A percentile compares a stretch with the other conserved stretches of the same genome.
These are phyloP conservation scores for Dione vanillae DNA, from an alignment of 2,888 invertebrate genomes.

Conservation along the genomic window DNA sequence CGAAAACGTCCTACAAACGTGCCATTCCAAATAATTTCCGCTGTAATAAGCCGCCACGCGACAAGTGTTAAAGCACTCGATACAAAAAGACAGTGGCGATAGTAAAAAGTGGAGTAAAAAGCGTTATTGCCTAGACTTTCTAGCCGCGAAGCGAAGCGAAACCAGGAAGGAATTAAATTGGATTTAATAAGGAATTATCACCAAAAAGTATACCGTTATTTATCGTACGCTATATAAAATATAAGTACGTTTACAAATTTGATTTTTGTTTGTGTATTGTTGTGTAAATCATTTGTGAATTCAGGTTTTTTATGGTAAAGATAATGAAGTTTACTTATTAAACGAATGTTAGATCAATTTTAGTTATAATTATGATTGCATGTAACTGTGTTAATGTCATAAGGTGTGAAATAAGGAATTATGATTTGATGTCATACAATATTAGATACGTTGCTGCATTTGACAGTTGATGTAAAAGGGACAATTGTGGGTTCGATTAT, in stretches of 20 bases:
- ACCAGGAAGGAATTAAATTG: constrained; percentile 44
- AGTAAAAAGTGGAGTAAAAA: constrained; percentile 45
- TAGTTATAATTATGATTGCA: too few relatives aligned
- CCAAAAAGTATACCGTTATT: constrained; percentile 32
- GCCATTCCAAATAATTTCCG: constrained; percentile 42
- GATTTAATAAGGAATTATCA: constrained; percentile 40
- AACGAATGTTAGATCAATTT: too few relatives aligned
- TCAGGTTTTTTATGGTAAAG: too few relatives aligned
- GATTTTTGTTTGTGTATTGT: background rate
- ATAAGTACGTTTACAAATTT: background rate
- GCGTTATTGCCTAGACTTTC: constrained; percentile 51
- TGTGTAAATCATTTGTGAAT: background rate
- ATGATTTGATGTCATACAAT: too few relatives aligned
- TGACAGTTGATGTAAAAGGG: too few relatives aligned
- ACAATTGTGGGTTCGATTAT: too few relatives aligned
- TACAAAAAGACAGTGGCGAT: constrained; percentile 36
- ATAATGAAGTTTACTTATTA: too few relatives aligned
- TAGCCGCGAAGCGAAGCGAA: constrained; percentile 47
- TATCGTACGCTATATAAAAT: background rate
- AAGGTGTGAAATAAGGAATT: too few relatives aligned
- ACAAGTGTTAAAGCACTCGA: constrained; percentile 54
- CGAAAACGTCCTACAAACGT: constrained; percentile 12
- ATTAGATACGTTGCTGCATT: too few relatives aligned
- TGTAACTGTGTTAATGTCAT: too few relatives aligned
- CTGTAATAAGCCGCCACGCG: constrained; percentile 54